Evolutionary conservation across 2,888 invertebrate species (phyloP).

Genomic region (Helleia helle): DNA sequence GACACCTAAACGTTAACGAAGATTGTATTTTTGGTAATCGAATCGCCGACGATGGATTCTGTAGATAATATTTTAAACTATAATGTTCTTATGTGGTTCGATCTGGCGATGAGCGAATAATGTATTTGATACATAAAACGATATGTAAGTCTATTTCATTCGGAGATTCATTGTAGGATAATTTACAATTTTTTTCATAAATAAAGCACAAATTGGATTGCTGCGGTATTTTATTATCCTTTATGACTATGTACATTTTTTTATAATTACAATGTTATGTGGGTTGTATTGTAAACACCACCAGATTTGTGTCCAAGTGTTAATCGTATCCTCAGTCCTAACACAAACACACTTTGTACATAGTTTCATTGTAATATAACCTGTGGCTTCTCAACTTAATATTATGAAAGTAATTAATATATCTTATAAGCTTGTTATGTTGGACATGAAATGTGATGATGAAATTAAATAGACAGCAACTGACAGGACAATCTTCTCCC

Average conservation of each 20-base stretch:
- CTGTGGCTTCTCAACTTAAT: too few relatives aligned
- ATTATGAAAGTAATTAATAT: too few relatives aligned
- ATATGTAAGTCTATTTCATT: constrained; percentile 76
- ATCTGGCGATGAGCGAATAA: constrained; percentile 71
- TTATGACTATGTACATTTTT: constrained; percentile 1
- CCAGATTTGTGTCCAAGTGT: too few relatives aligned
- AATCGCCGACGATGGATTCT: constrained; percentile 70
- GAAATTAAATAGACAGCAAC: too few relatives aligned
- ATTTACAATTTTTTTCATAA: constrained; percentile 80
- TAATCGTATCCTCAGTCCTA: too few relatives aligned
- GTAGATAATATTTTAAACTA: constrained; percentile 73
- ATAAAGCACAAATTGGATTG: constrained; percentile 77
- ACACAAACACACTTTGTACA: too few relatives aligned
- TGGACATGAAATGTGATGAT: too few relatives aligned
- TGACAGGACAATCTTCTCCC: too few relatives aligned
- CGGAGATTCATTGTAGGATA: constrained; percentile 77
- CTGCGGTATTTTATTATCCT: constrained; percentile 47
- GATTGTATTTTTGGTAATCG: constrained; percentile 70
- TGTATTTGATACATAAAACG: constrained; percentile 74
- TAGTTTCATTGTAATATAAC: too few relatives aligned
- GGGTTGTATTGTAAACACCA: too few relatives aligned
- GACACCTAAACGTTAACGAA: constrained; percentile 38
- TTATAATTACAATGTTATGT: too few relatives aligned
- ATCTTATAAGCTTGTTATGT: too few relatives aligned
- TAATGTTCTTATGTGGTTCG: constrained; percentile 73